A percentile compares a stretch with the other conserved stretches of the same genome.
These are phyloP conservation scores for Scolopax mira DNA, from an alignment of 2,113 vertebrate genomes.

Conservation along the genomic window DNA sequence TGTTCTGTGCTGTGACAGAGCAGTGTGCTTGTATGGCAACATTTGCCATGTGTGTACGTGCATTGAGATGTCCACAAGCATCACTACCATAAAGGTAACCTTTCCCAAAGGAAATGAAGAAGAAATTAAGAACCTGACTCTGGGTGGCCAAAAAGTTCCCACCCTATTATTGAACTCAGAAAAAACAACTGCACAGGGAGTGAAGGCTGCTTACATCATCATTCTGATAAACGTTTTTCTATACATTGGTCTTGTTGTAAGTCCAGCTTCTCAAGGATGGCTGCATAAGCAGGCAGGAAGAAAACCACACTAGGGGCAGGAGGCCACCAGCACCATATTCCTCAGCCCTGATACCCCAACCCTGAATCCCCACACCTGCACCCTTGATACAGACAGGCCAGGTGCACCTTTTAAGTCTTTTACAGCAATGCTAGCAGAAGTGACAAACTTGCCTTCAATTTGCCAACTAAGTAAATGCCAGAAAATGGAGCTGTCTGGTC, in stretches of 20 bases:
- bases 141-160: neutral
- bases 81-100: neutral
- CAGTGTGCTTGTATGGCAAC: neutral
- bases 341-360: neutral
- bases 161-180: neutral
- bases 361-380: neutral
- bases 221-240: neutral
- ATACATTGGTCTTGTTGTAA: neutral
- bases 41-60: fast-evolving
- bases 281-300: neutral
- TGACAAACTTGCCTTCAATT: neutral
- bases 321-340: neutral
- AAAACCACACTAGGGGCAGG: neutral
- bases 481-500: neutral
- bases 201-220: neutral
- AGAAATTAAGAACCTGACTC: neutral
- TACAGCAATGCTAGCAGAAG: neutral
- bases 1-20: neutral
- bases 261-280: neutral
- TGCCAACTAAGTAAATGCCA: neutral
- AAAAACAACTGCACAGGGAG: neutral
- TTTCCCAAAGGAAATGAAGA: neutral
- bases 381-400: neutral
- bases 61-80: neutral
- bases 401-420: neutral